phyloP scores from a whole-genome alignment of 1,140 invertebrate species.

The Rhopalosiphum maidis region DNA sequence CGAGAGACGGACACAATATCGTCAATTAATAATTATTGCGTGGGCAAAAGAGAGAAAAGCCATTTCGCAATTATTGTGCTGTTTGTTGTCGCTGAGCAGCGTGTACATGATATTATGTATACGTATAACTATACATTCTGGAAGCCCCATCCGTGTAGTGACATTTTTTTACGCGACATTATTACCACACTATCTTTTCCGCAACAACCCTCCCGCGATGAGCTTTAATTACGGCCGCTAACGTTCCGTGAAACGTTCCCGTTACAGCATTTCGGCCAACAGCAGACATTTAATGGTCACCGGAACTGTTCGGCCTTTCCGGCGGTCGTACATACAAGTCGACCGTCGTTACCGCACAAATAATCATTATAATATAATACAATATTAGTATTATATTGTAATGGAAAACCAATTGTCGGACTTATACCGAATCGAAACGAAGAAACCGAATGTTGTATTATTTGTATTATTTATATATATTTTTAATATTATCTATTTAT shows the following conservation, averaged over 20 bases:
- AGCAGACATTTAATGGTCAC: slow-evolving; percentile 25
- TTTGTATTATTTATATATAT: not conserved
- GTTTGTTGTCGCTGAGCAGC: slow-evolving; percentile 8
- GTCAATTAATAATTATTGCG: slow-evolving; percentile 50
- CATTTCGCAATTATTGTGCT: slow-evolving; percentile 37
- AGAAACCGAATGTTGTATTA: not conserved
- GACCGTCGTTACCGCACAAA: not conserved
- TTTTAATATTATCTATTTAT: not conserved
- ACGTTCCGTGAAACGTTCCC: slow-evolving; percentile 47
- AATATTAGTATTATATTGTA: not conserved
- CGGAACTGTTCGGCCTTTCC: slow-evolving; percentile 48
- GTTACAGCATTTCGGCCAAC: not conserved
- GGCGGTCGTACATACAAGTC: not conserved
- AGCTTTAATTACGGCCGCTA: slow-evolving; percentile 46
- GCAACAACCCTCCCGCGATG: not conserved
- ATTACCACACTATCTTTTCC: not conserved
- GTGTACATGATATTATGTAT: too few species aligned
- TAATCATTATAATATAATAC: not conserved
- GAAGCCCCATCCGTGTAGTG: not conserved
- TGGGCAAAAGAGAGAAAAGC: slow-evolving; percentile 18
- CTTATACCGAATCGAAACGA: not conserved
- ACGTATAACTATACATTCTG: not conserved
- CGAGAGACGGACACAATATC: slow-evolving; percentile 51
- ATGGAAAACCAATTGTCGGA: slow-evolving; percentile 3
- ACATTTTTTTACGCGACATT: slow-evolving; percentile 24